Percentiles rank a stretch among this genome's conserved stretches.
These are phyloP conservation scores for Bolborhynchus lineola DNA, from an alignment of 2,113 vertebrate genomes.

Conservation along the genomic window DNA sequence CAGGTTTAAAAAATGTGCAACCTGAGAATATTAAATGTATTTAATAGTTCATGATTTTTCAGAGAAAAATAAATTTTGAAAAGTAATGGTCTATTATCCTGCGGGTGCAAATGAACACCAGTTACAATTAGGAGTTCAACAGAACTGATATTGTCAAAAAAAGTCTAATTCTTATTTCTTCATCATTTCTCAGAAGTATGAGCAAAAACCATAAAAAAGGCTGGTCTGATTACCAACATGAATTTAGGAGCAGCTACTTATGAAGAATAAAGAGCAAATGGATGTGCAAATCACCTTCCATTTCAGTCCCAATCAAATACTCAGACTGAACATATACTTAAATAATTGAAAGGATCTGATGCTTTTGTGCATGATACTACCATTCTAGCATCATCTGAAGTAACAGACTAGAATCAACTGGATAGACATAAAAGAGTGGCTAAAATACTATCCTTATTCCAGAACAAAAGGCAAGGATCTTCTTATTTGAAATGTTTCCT, in stretches of 20 bases:
- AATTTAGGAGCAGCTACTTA: background rate
- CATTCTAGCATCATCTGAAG: background rate
- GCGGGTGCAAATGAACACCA: background rate
- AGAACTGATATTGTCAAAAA: background rate
- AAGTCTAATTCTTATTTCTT: background rate
- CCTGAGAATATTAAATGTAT: background rate
- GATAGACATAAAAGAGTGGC: background rate
- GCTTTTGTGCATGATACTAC: background rate
- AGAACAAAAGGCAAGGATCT: background rate
- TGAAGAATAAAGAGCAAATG: background rate
- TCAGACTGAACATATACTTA: background rate
- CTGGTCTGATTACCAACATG: background rate
- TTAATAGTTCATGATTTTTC: background rate
- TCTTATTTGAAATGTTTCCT: background rate
- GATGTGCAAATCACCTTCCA: background rate
- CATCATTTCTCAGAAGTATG: background rate
- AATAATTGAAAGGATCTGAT: background rate
- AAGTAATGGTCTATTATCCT: background rate
- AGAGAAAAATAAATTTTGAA: background rate
- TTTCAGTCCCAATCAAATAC: background rate
- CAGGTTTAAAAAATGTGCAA: background rate
- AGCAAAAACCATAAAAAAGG: fast-evolving
- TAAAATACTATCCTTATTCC: background rate
- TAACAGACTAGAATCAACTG: background rate
- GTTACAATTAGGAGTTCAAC: background rate